Evolutionary conservation across 2,113 vertebrate species (phyloP).

Genomic region (Raja brachyura): DNA sequence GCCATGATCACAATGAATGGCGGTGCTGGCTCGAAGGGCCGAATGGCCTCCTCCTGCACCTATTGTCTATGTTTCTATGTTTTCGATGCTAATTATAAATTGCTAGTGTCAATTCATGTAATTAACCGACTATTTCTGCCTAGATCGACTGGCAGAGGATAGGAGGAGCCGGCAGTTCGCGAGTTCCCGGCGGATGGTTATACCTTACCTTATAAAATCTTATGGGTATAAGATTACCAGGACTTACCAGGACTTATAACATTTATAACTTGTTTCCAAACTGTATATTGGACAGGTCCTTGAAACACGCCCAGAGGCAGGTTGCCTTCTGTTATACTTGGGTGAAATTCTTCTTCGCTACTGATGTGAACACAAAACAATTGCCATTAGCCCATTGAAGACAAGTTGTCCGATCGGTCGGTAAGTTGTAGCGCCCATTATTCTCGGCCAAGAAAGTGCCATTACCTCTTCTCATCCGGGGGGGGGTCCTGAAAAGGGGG

Average conservation of each 20-base stretch:
- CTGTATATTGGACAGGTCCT: constrained; percentile 6
- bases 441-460: neutral
- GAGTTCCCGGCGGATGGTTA: too few relatives aligned
- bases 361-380: neutral
- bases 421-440: neutral
- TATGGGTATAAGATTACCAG: neutral
- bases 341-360: neutral
- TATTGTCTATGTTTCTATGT: too few relatives aligned
- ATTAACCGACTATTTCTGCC: too few relatives aligned
- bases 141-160: too few relatives aligned
- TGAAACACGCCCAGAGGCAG: neutral
- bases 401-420: neutral
- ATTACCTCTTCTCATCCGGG: neutral
- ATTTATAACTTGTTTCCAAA: constrained; percentile 5
- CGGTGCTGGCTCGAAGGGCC: too few relatives aligned
- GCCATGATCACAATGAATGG: too few relatives aligned
- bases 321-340: neutral
- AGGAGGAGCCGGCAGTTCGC: accelerated
- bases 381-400: neutral
- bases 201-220: neutral
- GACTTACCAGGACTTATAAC: constrained; percentile 8
- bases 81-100: too few relatives aligned
- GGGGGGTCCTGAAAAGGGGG: neutral
- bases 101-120: too few relatives aligned
- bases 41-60: too few relatives aligned